Evolutionary conservation across 35 echinoderm and acorn worm species (phyloP), one percentile per base, ranked within the genome.

Genomic region (Apostichopus parvimensis): DNA sequence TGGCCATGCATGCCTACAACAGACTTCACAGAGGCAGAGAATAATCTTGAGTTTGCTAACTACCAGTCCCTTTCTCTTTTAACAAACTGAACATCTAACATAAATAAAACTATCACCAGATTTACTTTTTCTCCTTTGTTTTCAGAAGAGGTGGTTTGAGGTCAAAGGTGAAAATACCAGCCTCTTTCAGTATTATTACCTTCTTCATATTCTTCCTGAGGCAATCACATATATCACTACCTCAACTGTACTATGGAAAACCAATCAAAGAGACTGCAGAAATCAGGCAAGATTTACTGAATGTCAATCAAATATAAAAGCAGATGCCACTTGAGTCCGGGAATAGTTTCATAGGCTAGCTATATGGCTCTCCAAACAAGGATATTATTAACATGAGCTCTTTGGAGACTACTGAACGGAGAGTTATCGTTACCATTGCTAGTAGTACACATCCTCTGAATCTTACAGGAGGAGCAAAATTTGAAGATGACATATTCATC

Each of bases 101-200:
- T 68, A 68, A 68, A 17, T 68, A 68, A 68, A 68, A 18, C 64
- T 14, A 68, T 68, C 64, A 68, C 64, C 64, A 68, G 18, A 45
- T 45, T 45, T 18, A 68, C 18, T 68, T 68, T 68, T 4, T 68
- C 11, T 9, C 64, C 18, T 68, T 68, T 68, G 64, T 68, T 68
- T 68, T 68, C 13, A 68, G 18, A 68, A 68, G 64, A 68, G 64
- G 64, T 18, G 18, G 64, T 68, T 68, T 68, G 18, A 14, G 64
- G 64, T 68, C 64, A 68, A 68, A 68, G 64, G 64, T 68, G 64
- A 68, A 45, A 68, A 68, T 68, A 68, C 64, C 64, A 68, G 64
- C 18, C 64, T 68, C 64, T 68, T 68, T 14, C 18, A 11, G 11
- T 14, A 11, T 68, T 18, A 9, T 11, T 68, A 68, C 64, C 11